Evolutionary conservation across 64 coral and sea anemone species (phyloP).

Genomic region (Exaiptasia diaphana): DNA sequence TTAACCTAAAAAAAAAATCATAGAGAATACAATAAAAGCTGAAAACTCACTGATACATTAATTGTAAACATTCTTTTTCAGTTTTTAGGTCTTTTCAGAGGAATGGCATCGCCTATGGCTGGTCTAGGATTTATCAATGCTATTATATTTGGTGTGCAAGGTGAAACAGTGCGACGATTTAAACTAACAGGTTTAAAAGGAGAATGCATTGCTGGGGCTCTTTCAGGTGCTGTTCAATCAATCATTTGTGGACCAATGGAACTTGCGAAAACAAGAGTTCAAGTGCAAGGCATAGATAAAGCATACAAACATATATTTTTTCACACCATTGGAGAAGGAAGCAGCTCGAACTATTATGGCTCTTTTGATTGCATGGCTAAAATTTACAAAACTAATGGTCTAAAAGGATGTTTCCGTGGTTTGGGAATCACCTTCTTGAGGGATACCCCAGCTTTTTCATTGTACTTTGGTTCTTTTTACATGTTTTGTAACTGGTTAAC

Average conservation of each 20-base stretch:
- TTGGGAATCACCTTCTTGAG: slow-evolving; percentile 62
- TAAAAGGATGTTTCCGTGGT: slow-evolving; percentile 66
- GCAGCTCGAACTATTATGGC: slow-evolving; percentile 49
- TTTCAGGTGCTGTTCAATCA: slow-evolving; percentile 77
- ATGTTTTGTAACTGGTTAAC: slow-evolving; percentile 57
- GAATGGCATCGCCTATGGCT: slow-evolving; percentile 85
- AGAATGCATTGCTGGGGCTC: slow-evolving; percentile 64
- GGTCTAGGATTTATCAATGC: slow-evolving; percentile 88
- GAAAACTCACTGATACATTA: too few species aligned
- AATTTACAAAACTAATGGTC: slow-evolving; percentile 56
- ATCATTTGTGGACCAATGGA: slow-evolving; percentile 79
- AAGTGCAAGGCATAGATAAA: slow-evolving; percentile 60
- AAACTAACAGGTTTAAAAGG: slow-evolving; percentile 34
- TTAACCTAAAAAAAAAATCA: too few species aligned
- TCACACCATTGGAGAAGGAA: neutral
- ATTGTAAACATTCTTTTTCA: slow-evolving; percentile 30
- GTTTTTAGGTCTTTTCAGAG: slow-evolving; percentile 88
- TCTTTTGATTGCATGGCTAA: slow-evolving; percentile 88
- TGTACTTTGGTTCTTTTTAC: slow-evolving; percentile 90
- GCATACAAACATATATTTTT: slow-evolving; percentile 47
- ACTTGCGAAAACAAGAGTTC: slow-evolving; percentile 82
- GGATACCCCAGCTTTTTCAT: slow-evolving; percentile 78
- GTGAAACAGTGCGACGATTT: slow-evolving; percentile 51
- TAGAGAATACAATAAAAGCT: too few species aligned
- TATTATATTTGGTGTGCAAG: slow-evolving; percentile 91